These are phyloP conservation scores for Cardinalis cardinalis DNA, from an alignment of 2,113 vertebrate genomes.

Conservation along the genomic window DNA sequence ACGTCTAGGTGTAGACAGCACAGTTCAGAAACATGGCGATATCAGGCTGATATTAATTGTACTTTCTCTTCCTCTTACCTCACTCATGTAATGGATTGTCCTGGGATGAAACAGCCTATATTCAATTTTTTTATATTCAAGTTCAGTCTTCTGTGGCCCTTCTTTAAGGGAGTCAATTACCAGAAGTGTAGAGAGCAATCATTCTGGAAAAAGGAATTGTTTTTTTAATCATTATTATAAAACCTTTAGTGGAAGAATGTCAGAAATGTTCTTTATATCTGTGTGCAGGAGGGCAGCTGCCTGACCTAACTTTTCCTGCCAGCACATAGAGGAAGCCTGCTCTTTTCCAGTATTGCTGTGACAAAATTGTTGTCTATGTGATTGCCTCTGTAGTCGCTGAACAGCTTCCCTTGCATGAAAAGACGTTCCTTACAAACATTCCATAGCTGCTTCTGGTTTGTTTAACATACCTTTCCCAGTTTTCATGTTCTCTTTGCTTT, in stretches of 20 bases:
- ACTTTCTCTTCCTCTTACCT: neutral
- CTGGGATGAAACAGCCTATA: neutral
- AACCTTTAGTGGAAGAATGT: neutral
- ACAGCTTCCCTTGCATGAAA: neutral
- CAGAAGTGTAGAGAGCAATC: neutral
- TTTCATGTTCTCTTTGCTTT: neutral
- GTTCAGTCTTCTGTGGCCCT: neutral
- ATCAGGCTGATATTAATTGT: neutral
- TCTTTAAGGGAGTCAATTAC: neutral
- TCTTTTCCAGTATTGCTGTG: neutral
- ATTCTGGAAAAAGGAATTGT: neutral
- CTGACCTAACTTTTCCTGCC: neutral
- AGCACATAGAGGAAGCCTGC: neutral
- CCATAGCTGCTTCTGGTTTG: neutral
- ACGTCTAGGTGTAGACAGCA: neutral
- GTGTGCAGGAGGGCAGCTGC: neutral
- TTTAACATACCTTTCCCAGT: neutral
- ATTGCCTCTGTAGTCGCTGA: rapidly evolving
- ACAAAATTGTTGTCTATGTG: too few species aligned
- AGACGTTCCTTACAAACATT: neutral
- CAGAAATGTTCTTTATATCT: neutral
- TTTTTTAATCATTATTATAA: neutral
- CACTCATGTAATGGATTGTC: neutral
- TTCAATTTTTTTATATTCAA: neutral
- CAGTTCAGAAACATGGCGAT: neutral